Evolutionary conservation across 2,888 invertebrate genomes (phyloP), one percentile per base, ranked within the genome.

Genomic region (Macaria liturata): DNA sequence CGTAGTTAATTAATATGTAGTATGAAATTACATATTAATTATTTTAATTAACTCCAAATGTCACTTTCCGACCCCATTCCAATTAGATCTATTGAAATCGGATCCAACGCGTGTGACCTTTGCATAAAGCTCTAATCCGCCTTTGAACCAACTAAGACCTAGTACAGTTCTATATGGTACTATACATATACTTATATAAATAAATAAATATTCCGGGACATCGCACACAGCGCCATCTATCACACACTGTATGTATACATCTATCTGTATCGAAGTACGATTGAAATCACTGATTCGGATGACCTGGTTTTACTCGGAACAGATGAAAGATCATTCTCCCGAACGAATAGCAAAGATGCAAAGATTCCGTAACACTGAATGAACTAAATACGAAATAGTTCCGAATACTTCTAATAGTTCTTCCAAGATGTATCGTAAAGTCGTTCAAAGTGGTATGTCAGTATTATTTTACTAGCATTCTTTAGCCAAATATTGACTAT

Each of bases 271-370:
- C 50, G 44, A 46, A 39, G 51, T 47, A 43, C 45, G 54, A 52
- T 46, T 52, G 34, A 32, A 55, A 48, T 44, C 55, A 55, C 49
- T 53, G 39, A 30, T 43, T 49, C 59, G 52, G 39, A 60, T 60
- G 59, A 60, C 55, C 59, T 60, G 55, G 59, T 56, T 60, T 49
- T n/a, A 46, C 42, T 42, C 49, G 31, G 9, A 49, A 50, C 54
- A 54, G 46, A 54, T 49, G 51, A 46, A 60, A 46, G 43, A 55
- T 52, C 49, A 49, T 47, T 54, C 44, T 46, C 20, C 50, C 42
- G 47, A 40, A 43, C 46, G 58, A 42, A 54, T 39, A 48, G 39
- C 44, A 58, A 46, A 46, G 49, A 53, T 52, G 39, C 44, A 58
- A 46, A 46, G 49, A 53, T 52, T 52, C 51, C 51, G 34, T 20